A percentile compares a stretch with the other conserved stretches of the same genome.
phyloP scores from a whole-genome alignment of 2,888 invertebrate genomes.

The Leptinotarsa juncta region DNA sequence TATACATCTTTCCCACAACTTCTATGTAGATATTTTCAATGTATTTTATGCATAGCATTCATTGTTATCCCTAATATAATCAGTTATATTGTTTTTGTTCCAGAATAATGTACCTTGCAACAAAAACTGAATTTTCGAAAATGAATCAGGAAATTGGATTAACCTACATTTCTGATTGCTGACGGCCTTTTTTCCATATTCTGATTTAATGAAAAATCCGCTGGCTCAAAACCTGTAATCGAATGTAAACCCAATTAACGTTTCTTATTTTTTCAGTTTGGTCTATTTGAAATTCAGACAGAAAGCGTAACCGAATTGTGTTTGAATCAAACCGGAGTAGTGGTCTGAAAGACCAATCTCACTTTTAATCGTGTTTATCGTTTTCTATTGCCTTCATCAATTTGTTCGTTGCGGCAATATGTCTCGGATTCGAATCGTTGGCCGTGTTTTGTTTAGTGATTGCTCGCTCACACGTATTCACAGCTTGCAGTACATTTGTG shows the following conservation, averaged over 20 bases:
- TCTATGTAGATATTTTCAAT: too few relatives aligned
- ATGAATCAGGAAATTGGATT: neutral
- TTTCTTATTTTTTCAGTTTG: neutral
- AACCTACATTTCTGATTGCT: neutral
- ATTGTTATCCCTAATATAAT: too few relatives aligned
- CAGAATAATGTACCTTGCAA: too few relatives aligned
- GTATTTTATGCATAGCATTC: too few relatives aligned
- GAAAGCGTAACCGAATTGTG: neutral
- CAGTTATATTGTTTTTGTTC: too few relatives aligned
- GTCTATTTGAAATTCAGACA: neutral
- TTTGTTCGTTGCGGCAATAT: neutral
- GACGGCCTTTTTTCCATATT: neutral
- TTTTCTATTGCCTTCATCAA: neutral
- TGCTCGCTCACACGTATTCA: neutral
- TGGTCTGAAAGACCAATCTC: neutral
- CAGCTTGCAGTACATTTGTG: neutral
- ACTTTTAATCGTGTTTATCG: conserved; percentile 1
- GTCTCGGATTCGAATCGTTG: neutral
- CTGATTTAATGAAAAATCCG: neutral
- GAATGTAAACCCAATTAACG: conserved; percentile 14
- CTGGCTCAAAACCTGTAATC: neutral
- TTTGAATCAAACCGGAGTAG: conserved; percentile 6
- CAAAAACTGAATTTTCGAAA: neutral
- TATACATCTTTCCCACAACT: too few relatives aligned
- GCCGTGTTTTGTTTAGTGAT: neutral